Evolutionary conservation across 2,113 vertebrate species (phyloP).

Genomic region (Salvator merianae): DNA sequence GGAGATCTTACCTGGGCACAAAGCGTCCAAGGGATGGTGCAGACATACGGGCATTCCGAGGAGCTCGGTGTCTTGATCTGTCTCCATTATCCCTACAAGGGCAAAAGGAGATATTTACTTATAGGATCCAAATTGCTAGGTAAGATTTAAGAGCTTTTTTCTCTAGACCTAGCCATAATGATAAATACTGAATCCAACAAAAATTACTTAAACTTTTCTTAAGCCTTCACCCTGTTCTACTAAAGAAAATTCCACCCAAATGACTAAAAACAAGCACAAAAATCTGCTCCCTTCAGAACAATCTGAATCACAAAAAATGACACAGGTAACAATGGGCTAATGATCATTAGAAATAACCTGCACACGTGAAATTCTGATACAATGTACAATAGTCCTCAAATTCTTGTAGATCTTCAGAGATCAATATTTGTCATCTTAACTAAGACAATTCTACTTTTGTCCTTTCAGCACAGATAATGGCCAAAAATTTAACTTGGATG

Average conservation of each 20-base stretch:
- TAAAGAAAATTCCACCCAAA: background rate
- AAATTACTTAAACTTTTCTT: background rate
- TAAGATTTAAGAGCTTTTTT: slow-evolving; percentile 7
- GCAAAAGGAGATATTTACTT: slow-evolving; percentile 28
- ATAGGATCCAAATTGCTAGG: background rate
- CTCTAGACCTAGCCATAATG: background rate
- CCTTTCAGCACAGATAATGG: no score
- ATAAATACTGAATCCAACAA: background rate
- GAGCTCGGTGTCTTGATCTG: slow-evolving; percentile 90
- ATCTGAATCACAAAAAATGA: background rate
- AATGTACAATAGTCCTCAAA: no score
- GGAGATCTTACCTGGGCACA: slow-evolving; percentile 86
- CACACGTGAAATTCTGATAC: no score
- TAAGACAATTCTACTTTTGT: no score
- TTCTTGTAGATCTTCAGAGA: no score
- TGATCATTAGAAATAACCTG: background rate
- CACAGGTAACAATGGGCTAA: background rate
- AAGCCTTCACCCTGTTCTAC: background rate
- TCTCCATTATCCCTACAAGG: slow-evolving; percentile 89
- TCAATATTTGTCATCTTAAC: no score
- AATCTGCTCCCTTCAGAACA: background rate
- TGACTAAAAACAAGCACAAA: background rate
- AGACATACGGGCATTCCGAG: slow-evolving; percentile 95
- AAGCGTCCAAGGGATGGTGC: slow-evolving; percentile 95
- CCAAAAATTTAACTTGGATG: no score